Evolutionary conservation across 1,140 invertebrate genomes (phyloP).

Genomic region (Onthophagus taurus): DNA sequence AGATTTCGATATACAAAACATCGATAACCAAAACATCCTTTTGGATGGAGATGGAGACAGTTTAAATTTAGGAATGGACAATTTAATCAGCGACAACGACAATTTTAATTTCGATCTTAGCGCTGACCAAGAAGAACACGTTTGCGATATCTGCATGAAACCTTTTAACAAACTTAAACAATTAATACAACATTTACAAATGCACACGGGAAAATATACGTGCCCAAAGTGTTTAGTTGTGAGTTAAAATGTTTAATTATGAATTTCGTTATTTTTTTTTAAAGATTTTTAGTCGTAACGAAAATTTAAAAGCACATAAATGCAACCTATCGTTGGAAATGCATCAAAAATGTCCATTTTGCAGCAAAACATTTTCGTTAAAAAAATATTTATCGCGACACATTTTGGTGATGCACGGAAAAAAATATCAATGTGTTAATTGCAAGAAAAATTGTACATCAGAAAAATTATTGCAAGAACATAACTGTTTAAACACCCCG

Average conservation of each 20-base stretch:
- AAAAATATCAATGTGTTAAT: constrained; percentile 21
- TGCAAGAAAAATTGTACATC: constrained; percentile 23
- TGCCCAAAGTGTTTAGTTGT: constrained; percentile 38
- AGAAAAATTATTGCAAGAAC: constrained; percentile 21
- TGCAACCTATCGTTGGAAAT: constrained; percentile 20
- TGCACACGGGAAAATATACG: constrained; percentile 43
- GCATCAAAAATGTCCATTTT: constrained; percentile 25
- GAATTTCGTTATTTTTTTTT: constrained; percentile 17
- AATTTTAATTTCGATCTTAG: constrained; percentile 30
- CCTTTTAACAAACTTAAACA: constrained; percentile 39
- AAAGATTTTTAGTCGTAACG: constrained; percentile 33
- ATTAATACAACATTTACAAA: constrained; percentile 42
- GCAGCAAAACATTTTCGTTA: constrained; percentile 26
- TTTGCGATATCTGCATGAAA: constrained; percentile 48
- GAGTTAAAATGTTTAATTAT: constrained; percentile 12
- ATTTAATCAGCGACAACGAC: constrained; percentile 22
- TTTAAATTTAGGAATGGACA: constrained; percentile 24
- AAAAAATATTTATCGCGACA: constrained; percentile 33
- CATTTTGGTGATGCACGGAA: constrained; percentile 24
- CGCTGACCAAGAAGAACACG: constrained; percentile 22
- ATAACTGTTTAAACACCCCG: constrained; percentile 19
- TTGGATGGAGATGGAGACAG: constrained; percentile 25
- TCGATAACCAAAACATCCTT: constrained; percentile 18
- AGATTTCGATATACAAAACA: constrained; percentile 14
- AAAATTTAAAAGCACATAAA: constrained; percentile 32